Conservation (phyloP, 2,797 vertebrate species). For the Poeciliopsis infans region DNA sequence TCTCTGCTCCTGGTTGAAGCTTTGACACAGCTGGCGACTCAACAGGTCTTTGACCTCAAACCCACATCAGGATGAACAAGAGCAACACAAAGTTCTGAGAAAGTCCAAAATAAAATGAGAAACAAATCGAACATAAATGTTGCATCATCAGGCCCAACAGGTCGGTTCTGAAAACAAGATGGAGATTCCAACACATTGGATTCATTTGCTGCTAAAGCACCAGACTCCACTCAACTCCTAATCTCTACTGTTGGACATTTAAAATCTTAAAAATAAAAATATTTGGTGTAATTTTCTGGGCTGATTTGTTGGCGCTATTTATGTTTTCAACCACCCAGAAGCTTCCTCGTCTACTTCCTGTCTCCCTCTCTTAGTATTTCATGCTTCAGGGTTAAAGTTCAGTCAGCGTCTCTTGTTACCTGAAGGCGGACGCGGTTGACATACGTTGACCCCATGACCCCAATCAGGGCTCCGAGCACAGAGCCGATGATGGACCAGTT, state of each 20-base stretch:
- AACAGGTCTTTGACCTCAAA: not conserved
- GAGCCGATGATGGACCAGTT: conserved; percentile 98
- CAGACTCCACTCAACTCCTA: not conserved
- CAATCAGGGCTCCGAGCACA: conserved; percentile 91
- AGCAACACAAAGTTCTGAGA: not conserved
- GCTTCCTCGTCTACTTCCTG: not conserved
- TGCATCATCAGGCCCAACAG: not conserved
- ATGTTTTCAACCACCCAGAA: not conserved
- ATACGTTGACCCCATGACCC: conserved; percentile 96
- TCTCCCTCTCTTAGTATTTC: not conserved
- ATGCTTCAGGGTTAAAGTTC: not conserved
- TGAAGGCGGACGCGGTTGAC: conserved; percentile 91
- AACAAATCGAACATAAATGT: not conserved
- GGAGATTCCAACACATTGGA: not conserved
- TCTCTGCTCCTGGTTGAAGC: not conserved
- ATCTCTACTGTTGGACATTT: not conserved
- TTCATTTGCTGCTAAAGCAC: not conserved
- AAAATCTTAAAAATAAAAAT: not conserved
- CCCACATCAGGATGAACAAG: not conserved
- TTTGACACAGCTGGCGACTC: not conserved
- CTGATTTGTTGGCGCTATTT: not conserved
- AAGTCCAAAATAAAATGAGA: not conserved
- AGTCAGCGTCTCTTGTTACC: conserved; percentile 42
- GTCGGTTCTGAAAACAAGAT: not conserved
- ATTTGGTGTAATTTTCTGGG: not conserved